A percentile compares a stretch with the other conserved stretches of the same genome.
Conservation (phyloP, 1,140 invertebrate genomes). For the Aphelenchoides fujianensis region DNA sequence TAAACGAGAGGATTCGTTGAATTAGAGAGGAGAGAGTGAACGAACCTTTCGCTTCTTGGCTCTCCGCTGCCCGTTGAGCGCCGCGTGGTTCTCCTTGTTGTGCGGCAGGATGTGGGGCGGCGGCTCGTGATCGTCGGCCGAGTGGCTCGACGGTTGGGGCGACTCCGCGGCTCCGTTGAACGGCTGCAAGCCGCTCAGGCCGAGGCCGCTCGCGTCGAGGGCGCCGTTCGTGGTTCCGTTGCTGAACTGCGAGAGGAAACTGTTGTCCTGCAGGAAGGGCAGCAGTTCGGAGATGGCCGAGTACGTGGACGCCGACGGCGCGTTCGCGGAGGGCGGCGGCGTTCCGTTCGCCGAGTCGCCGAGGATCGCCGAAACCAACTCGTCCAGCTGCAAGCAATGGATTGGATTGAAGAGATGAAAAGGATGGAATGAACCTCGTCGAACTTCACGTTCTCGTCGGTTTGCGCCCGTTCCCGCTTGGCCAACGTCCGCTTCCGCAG, state of each 20-base stretch:
- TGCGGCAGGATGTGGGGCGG: neutral
- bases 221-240: slow-evolving; percentile 4
- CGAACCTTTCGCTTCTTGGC: slow-evolving; percentile 4
- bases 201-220: neutral
- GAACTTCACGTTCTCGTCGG: slow-evolving; percentile 19
- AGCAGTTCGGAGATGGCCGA: slow-evolving; percentile 12
- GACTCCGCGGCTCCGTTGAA: neutral
- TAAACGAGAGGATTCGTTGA: neutral
- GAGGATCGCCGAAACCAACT: slow-evolving; percentile 3
- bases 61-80: neutral
- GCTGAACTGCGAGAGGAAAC: slow-evolving; percentile 2
- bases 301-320: neutral
- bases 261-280: slow-evolving; percentile 7
- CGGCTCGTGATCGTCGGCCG: neutral
- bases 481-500: slow-evolving; percentile 16
- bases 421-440: slow-evolving; percentile 6
- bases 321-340: slow-evolving; percentile 5
- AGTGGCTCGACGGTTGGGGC: slow-evolving; percentile 6
- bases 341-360: neutral
- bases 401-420: neutral
- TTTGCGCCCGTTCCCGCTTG: slow-evolving; percentile 2
- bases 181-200: neutral
- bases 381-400: slow-evolving; percentile 16
- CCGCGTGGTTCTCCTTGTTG: neutral
- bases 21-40: neutral